phyloP scores from a whole-genome alignment of 2,888 invertebrate species.

The Trachelus tabidus region DNA sequence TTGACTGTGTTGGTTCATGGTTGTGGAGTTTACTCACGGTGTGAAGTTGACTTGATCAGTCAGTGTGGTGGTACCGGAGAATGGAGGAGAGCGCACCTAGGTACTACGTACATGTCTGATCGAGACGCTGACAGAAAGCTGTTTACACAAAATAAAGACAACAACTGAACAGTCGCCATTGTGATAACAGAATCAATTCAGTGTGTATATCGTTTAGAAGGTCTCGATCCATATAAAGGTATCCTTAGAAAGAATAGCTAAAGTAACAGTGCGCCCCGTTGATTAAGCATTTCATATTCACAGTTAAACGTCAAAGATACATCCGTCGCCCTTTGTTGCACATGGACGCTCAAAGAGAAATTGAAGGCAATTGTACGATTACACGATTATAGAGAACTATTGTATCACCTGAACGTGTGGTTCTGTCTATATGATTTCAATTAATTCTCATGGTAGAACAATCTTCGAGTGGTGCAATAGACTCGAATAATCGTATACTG shows the following conservation, averaged over 20 bases:
- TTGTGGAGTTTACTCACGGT: constrained; percentile 64
- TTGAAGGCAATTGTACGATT: background rate
- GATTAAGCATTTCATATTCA: background rate
- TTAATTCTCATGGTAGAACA: too few relatives aligned
- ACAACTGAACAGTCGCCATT: constrained; percentile 64
- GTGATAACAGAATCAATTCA: constrained; percentile 22
- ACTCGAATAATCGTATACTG: background rate
- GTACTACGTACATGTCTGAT: constrained; percentile 65
- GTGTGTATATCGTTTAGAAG: constrained; percentile 11
- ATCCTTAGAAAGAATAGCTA: background rate
- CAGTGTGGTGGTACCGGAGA: constrained; percentile 63
- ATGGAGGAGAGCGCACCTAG: constrained; percentile 63
- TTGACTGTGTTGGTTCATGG: constrained; percentile 54
- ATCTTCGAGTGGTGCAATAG: too few relatives aligned
- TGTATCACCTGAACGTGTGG: too few relatives aligned
- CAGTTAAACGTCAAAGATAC: background rate
- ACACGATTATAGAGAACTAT: too few relatives aligned
- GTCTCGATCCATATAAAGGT: constrained; percentile 6
- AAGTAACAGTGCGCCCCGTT: background rate
- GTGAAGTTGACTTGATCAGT: constrained; percentile 62
- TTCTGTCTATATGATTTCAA: too few relatives aligned
- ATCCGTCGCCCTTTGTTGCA: background rate
- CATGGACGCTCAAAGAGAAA: background rate
- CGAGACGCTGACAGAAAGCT: constrained; percentile 64
- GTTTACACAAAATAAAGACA: constrained; percentile 66